These are phyloP conservation scores for Penaeus monodon DNA, from an alignment of 2,888 invertebrate genomes.

Conservation along the genomic window DNA sequence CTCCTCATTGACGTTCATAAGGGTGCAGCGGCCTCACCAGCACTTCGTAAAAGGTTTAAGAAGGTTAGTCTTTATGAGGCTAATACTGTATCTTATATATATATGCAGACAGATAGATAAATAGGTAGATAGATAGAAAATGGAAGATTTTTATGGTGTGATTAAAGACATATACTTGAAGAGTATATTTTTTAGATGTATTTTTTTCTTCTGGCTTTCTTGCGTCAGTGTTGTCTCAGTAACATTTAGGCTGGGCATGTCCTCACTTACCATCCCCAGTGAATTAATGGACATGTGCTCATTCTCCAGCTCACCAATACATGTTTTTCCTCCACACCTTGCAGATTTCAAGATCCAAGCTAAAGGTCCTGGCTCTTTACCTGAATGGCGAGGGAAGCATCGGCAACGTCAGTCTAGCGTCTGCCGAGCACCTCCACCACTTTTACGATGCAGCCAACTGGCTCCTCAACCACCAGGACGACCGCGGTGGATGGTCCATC, in stretches of 20 bases:
- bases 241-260: too few relatives aligned
- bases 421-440: conserved; percentile 88
- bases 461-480: conserved; percentile 89
- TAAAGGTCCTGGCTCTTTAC: conserved; percentile 79
- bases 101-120: background rate
- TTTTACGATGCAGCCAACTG: conserved; percentile 94
- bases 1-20: conserved; percentile 92
- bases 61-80: conserved; percentile 41
- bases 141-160: too few relatives aligned
- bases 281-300: too few relatives aligned
- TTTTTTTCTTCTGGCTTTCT: too few relatives aligned
- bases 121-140: background rate
- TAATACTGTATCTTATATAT: background rate
- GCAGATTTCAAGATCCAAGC: conserved; percentile 77
- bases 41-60: conserved; percentile 52
- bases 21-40: conserved; percentile 74
- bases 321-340: background rate
- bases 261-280: too few relatives aligned
- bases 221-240: too few relatives aligned
- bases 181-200: too few relatives aligned
- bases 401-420: conserved; percentile 83
- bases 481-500: conserved; percentile 92
- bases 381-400: conserved; percentile 81
- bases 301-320: too few relatives aligned
- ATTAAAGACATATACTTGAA: too few relatives aligned